Base-by-base conservation (phyloP, 1,140 invertebrate species). In the Chrysopa pallens region DNA sequence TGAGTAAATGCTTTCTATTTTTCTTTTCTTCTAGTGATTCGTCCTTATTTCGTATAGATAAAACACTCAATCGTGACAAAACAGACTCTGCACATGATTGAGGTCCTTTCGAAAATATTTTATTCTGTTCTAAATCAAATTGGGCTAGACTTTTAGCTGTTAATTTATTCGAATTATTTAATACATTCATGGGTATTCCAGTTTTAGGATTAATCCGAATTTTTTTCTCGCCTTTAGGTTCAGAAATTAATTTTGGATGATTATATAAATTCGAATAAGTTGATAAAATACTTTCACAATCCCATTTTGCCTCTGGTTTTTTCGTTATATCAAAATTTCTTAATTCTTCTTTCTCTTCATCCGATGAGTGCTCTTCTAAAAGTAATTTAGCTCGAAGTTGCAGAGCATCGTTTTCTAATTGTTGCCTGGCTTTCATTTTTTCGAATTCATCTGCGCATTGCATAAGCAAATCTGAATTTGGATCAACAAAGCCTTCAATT, bases 191-290 rank as follows among this genome's bases (percentile, higher is more conserved):
- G 5, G 84, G 84, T 36, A 87, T 69, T 1, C 84, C 84, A 0
- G 78, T 84, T 62, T 70, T 78, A 0, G 62, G 52, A 57, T 78
- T 70, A 5, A 87, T 74, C 63, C 70, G 69, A 37, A 88, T 84
- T 61, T 78, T 76, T n/a, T 47, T 41, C 23, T 56, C 48, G 45
- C 56, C 56, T 52, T 75, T 77, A 1, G 77, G 76, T 49, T 89
- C 86, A 38, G 69, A 65, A 46, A 94, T 94, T 6, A 92, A 39
- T 63, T 84, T 87, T 0, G 90, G 90, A 66, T 85, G 84, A 63
- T 94, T 92, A 54, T 90, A 90, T 37, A 85, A 67, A 55, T 82
- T 92, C 7, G 86, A 92, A 59, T 91, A 89, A 3, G 84, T 89
- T 14, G 80, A 84, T 6, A 93, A 59, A 55, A 96, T 86, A 44